phyloP scores from a whole-genome alignment of 2,888 invertebrate species.

The Ophion costatus region DNA sequence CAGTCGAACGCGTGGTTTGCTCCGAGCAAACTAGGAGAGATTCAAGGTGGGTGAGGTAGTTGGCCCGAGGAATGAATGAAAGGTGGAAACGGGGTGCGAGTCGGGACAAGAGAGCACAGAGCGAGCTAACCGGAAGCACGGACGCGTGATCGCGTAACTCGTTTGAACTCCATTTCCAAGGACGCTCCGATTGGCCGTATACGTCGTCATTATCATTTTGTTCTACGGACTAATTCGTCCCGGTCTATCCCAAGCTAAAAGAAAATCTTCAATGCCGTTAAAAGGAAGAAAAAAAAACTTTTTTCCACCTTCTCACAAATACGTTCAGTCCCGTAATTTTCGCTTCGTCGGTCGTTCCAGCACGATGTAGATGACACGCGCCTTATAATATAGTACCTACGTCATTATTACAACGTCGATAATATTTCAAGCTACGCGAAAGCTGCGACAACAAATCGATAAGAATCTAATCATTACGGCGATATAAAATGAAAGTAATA shows the following conservation, averaged over 20 bases:
- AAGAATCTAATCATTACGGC: constrained; percentile 36
- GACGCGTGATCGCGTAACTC: constrained; percentile 74
- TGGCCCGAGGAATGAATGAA: constrained; percentile 62
- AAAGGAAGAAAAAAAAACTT: background rate
- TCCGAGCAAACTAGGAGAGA: constrained; percentile 35
- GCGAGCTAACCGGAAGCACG: constrained; percentile 72
- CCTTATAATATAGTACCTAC: background rate
- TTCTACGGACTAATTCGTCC: background rate
- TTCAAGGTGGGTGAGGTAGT: constrained; percentile 46
- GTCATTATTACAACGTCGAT: constrained; percentile 6
- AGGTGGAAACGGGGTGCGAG: constrained; percentile 54
- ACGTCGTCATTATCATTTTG: constrained; percentile 2
- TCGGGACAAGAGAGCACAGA: constrained; percentile 50
- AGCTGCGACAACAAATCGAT: constrained; percentile 9
- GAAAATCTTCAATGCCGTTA: background rate
- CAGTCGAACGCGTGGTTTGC: constrained; percentile 42
- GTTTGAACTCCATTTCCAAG: constrained; percentile 74
- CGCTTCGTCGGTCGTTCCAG: background rate
- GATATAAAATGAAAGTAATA: constrained; percentile 67
- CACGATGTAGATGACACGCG: background rate
- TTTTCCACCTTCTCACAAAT: background rate
- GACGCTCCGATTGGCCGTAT: constrained; percentile 54
- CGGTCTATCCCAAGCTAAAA: background rate
- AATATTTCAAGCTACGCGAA: constrained; percentile 12
- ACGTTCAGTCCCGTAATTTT: too few relatives aligned